Evolutionary conservation across 2,888 invertebrate species (phyloP), one percentile per base, ranked within the genome.

Genomic region (Deilephila porcellus): DNA sequence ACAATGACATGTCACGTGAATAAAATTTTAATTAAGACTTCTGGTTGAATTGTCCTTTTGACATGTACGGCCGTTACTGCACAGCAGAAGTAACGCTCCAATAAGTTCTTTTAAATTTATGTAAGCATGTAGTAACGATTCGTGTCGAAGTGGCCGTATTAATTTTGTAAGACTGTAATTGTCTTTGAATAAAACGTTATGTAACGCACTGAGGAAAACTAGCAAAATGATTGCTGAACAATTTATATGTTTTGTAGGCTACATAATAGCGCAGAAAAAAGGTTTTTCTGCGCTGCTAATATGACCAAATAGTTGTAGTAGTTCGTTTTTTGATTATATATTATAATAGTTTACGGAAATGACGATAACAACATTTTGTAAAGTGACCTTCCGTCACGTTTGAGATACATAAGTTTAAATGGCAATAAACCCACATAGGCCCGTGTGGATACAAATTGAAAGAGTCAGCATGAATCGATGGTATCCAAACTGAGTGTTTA

Each of bases 61-160:
- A 73, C 74, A 74, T 56, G 72, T 77, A 63, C 70, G 32, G 76
- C 72, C 76, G 75, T 76, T 76, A 81, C 78, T 81, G 77, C 71
- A 78, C 73, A 81, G 80, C 77, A 79, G 79, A 74, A 76, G 79
- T 80, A 82, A 84, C 80, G 86, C 82, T 83, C 85, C 83, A 87
- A 78, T 86, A 84, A 80, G 79, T 78, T 79, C 60, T 76, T 78
- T 77, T 72, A 63, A 74, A 74, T 77, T 89, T 87, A 88, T 82
- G 83, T 88, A 89, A 88, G 74, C 82, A 86, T 84, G 85, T 80
- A 87, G 83, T 86, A 86, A 88, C 83, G 78, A 82, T 84, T 86
- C 85, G 86, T 87, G 84, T 82, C 85, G 80, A 84, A 85, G 77
- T 79, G 79, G 77, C 80, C 80, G 81, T 84, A 83, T 86, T 86